These are phyloP conservation scores for Chlorospingus flavigularis DNA, from an alignment of 2,797 vertebrate genomes.

Conservation along the genomic window DNA sequence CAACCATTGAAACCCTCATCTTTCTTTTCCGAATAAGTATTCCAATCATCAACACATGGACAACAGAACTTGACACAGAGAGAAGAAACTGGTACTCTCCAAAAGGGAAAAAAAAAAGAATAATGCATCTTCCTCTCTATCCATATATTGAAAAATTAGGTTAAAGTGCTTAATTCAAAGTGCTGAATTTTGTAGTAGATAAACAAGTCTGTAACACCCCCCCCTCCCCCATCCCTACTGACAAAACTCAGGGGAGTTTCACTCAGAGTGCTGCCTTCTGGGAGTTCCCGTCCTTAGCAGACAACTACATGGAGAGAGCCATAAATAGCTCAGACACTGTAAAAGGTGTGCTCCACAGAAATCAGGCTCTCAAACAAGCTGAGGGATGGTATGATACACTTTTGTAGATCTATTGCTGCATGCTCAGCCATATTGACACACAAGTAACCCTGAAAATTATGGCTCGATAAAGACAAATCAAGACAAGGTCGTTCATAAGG, in stretches of 20 bases:
- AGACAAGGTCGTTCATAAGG: neutral
- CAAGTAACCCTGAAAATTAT: neutral
- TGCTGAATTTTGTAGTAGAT: neutral
- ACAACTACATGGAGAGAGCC: neutral
- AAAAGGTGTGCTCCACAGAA: neutral
- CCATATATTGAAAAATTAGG: neutral
- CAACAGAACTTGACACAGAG: neutral
- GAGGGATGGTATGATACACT: neutral
- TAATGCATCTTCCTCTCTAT: neutral
- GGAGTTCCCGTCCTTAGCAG: neutral
- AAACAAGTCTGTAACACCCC: neutral
- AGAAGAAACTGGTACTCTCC: neutral
- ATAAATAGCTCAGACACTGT: neutral
- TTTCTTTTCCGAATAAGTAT: neutral
- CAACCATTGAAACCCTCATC: neutral
- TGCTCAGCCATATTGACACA: neutral
- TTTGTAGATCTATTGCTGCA: neutral
- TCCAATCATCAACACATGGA: neutral
- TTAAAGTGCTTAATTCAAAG: neutral
- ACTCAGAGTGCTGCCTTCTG: neutral
- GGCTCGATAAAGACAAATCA: neutral
- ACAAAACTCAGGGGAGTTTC: neutral
- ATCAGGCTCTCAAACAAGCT: neutral
- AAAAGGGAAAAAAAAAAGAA: neutral
- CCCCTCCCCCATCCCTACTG: rapidly evolving